Percentiles rank a stretch among this genome's conserved stretches.
These are phyloP conservation scores for Scolopax rusticola DNA, from an alignment of 2,797 vertebrate genomes.

Conservation along the genomic window DNA sequence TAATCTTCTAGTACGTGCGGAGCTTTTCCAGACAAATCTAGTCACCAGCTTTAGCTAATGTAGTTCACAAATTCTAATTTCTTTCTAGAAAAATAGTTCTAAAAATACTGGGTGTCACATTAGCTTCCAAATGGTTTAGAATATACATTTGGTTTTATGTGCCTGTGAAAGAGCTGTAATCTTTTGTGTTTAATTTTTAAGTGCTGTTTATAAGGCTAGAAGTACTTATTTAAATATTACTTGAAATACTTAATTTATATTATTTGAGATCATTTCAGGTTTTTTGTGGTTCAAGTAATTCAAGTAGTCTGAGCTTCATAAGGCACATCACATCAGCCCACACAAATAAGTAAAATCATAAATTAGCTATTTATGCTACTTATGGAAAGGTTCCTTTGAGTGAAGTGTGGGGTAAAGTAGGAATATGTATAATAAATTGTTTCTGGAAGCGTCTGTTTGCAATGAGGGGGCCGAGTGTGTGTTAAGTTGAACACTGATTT, in stretches of 20 bases:
- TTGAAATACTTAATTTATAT: neutral
- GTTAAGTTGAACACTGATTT: neutral
- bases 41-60: neutral
- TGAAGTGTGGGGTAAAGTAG: neutral
- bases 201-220: neutral
- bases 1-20: neutral
- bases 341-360: neutral
- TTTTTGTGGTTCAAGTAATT: neutral
- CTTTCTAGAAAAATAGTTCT: neutral
- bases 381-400: neutral
- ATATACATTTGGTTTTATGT: neutral
- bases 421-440: neutral
- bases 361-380: neutral
- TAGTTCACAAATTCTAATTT: neutral
- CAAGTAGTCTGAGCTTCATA: neutral
- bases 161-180: neutral
- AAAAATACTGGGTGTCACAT: neutral
- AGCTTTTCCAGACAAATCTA: neutral
- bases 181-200: neutral
- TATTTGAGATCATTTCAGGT: neutral
- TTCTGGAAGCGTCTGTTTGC: neutral
- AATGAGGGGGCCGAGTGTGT: neutral
- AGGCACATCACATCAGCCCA: neutral
- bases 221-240: neutral
- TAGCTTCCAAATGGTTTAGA: neutral